Percentiles rank a stretch among this genome's conserved stretches.
These are phyloP conservation scores for Saimiri boliviensis DNA, from an alignment of 2,113 vertebrate genomes.

Conservation along the genomic window DNA sequence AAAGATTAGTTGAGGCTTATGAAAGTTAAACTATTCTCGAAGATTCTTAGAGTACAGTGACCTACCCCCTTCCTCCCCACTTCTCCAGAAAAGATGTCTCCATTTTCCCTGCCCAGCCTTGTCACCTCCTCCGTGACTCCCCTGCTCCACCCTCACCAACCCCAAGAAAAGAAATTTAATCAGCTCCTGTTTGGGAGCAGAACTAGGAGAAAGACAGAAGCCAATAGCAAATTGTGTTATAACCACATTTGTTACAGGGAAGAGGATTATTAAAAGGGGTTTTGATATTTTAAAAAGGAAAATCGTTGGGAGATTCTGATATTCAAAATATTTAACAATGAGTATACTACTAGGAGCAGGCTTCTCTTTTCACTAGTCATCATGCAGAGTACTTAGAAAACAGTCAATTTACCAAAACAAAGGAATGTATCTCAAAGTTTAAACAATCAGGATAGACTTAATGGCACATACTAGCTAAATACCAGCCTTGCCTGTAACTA, in stretches of 20 bases:
- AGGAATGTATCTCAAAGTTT: background rate
- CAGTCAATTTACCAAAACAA: background rate
- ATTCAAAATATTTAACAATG: slow-evolving; percentile 1
- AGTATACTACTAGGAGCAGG: background rate
- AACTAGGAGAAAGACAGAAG: background rate
- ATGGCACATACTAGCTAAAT: background rate
- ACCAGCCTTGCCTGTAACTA: background rate
- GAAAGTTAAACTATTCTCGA: background rate
- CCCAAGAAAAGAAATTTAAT: background rate
- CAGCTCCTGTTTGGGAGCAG: background rate
- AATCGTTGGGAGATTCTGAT: background rate
- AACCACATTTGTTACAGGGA: background rate
- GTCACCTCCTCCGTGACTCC: rapidly evolving
- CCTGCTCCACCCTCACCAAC: background rate
- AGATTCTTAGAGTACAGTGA: background rate
- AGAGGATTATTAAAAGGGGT: background rate
- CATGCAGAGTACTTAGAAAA: background rate
- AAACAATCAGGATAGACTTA: background rate
- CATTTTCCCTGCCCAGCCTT: background rate
- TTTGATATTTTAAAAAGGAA: background rate
- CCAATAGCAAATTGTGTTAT: background rate
- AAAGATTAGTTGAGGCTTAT: background rate
- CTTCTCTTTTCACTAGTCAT: background rate
- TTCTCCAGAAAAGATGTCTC: background rate
- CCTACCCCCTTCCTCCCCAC: too few relatives aligned